A percentile compares a stretch with the other conserved stretches of the same genome.
Evolutionary conservation across 2,797 vertebrate genomes (phyloP).

Genomic region (Pelochelys cantorii): DNA sequence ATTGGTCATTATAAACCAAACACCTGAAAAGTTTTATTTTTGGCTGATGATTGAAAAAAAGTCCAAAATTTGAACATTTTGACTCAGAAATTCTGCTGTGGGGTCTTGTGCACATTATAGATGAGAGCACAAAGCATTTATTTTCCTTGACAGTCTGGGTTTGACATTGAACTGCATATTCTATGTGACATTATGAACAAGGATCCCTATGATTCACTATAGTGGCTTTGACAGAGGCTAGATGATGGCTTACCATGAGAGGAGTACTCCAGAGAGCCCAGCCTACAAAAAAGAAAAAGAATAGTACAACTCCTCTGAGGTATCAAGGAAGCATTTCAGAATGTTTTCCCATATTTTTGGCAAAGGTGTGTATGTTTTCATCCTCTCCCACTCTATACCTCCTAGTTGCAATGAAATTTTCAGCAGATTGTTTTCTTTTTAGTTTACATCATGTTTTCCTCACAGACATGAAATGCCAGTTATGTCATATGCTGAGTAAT

Average conservation of each 20-base stretch:
- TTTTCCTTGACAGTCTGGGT: neutral
- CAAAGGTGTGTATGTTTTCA: too few relatives aligned
- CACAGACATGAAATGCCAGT: neutral
- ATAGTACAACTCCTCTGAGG: neutral
- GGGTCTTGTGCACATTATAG: neutral
- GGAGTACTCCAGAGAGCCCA: neutral
- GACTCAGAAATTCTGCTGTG: neutral
- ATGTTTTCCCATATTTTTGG: neutral
- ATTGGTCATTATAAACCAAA: neutral
- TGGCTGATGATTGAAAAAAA: neutral
- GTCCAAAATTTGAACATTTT: neutral
- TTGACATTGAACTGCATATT: neutral
- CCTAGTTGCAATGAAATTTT: neutral
- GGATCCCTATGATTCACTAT: neutral
- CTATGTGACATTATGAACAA: neutral
- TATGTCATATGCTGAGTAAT: too few relatives aligned
- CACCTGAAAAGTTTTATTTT: neutral
- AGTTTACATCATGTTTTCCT: neutral
- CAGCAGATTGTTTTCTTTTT: neutral
- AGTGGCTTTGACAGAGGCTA: neutral
- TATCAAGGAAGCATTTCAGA: neutral
- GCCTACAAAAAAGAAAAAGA: neutral
- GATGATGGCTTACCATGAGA: neutral
- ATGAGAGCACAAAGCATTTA: neutral
- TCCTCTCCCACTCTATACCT: too few relatives aligned